Evolutionary conservation across 2,113 vertebrate species (phyloP).

Genomic region (Hippocampus zosterae): DNA sequence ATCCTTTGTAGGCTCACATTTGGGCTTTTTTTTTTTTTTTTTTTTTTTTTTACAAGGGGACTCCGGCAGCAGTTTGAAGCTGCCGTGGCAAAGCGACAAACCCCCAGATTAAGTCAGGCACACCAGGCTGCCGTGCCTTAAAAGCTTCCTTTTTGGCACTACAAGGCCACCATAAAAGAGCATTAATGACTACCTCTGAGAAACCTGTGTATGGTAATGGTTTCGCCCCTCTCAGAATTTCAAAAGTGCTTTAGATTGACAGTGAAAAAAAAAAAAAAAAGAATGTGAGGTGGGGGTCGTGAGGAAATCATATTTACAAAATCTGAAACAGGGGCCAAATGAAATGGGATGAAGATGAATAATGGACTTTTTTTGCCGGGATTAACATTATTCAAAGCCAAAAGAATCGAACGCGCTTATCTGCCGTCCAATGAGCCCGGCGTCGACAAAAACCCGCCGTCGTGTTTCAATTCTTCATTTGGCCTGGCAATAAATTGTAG

Average conservation of each 20-base stretch:
- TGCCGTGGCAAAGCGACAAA: not conserved
- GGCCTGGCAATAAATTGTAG: slow-evolving; percentile 64
- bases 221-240: slow-evolving; percentile 68
- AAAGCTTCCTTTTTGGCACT: slow-evolving; percentile 70
- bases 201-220: slow-evolving; percentile 73
- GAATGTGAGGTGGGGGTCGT: slow-evolving; percentile 6
- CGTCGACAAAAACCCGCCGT: slow-evolving; percentile 55
- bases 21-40: not conserved
- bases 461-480: slow-evolving; percentile 68
- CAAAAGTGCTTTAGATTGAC: slow-evolving; percentile 73
- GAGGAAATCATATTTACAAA: slow-evolving; percentile 76
- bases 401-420: slow-evolving; percentile 74
- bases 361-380: slow-evolving; percentile 62
- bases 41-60: not conserved
- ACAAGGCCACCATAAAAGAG: slow-evolving; percentile 67
- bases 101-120: slow-evolving; percentile 51
- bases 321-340: slow-evolving; percentile 67
- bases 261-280: not conserved
- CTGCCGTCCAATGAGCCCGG: slow-evolving; percentile 65
- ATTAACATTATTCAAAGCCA: slow-evolving; percentile 73
- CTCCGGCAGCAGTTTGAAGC: not conserved
- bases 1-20: slow-evolving; percentile 33
- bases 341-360: slow-evolving; percentile 70
- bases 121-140: slow-evolving; percentile 55
- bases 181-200: slow-evolving; percentile 73